Percentiles rank a stretch among this genome's conserved stretches.
Conservation (phyloP, 2,797 vertebrate genomes). For the Thalassophryne amazonica region DNA sequence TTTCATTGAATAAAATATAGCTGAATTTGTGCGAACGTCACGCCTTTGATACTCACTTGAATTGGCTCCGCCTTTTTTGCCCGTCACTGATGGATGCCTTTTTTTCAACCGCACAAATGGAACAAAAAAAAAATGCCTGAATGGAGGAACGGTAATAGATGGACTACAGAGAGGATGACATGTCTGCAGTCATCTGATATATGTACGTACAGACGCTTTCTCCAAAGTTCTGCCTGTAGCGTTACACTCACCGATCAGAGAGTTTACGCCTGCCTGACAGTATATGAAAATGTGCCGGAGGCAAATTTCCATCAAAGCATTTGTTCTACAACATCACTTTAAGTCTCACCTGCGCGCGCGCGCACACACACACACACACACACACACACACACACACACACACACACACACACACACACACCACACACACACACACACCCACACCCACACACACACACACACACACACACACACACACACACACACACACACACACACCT, state of each 20-base stretch:
- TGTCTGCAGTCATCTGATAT: no score
- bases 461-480: not conserved
- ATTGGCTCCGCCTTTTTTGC: no score
- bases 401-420: not conserved
- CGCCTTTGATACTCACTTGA: no score
- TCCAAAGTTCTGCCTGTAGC: slow-evolving; percentile 19
- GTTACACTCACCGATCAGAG: slow-evolving; percentile 25
- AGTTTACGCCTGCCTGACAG: slow-evolving; percentile 42
- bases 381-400: not conserved
- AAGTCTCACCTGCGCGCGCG: not conserved
- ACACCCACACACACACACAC: not conserved
- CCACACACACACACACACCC: not conserved
- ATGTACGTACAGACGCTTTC: no score
- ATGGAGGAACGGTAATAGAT: slow-evolving; percentile 5
- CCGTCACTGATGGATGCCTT: no score
- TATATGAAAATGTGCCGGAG: slow-evolving; percentile 32
- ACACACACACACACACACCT: not conserved
- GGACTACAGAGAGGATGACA: not conserved
- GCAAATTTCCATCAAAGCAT: slow-evolving; percentile 25
- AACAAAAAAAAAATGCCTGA: no score
- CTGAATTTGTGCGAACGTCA: no score
- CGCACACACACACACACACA: not conserved
- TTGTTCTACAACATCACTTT: slow-evolving; percentile 21
- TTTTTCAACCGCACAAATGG: no score
- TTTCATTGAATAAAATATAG: no score